phyloP scores from a whole-genome alignment of 1,140 invertebrate species.

The Drosophila kanapiae region DNA sequence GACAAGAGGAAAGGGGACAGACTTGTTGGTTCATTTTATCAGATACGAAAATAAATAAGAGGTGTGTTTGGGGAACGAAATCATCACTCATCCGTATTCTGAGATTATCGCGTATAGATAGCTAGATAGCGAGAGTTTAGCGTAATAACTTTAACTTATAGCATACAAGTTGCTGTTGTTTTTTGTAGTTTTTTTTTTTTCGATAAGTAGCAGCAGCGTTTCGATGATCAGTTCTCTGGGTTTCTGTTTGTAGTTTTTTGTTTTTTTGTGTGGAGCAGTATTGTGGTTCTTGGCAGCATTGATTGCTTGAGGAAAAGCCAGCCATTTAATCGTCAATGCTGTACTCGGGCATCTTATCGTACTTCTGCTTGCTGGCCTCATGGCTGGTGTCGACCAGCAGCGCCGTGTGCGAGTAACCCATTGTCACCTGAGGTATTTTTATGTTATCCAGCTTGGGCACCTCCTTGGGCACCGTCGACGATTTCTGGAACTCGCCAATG shows the following conservation, averaged over 20 bases:
- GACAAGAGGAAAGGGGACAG: conserved; percentile 8
- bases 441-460: conserved; percentile 93
- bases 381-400: conserved; percentile 87
- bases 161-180: conserved; percentile 47
- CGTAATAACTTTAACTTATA: conserved; percentile 63
- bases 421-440: conserved; percentile 92
- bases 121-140: conserved; percentile 39
- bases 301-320: conserved; percentile 24
- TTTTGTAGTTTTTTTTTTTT: conserved; percentile 33
- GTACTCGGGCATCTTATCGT: conserved; percentile 86
- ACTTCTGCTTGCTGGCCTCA: conserved; percentile 86
- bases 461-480: conserved; percentile 95
- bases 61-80: not conserved
- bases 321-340: conserved; percentile 77
- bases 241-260: conserved; percentile 52
- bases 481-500: conserved; percentile 95
- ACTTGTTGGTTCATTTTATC: conserved; percentile 17
- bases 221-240: conserved; percentile 78
- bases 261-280: conserved; percentile 64
- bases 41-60: conserved; percentile 63
- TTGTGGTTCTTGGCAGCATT: conserved; percentile 61
- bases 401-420: conserved; percentile 94
- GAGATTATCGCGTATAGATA: conserved; percentile 65
- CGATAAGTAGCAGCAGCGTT: conserved; percentile 76
- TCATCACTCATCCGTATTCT: conserved; percentile 15